Evolutionary conservation across 2,888 invertebrate species (phyloP).

Genomic region (Drosophila kokeensis): DNA sequence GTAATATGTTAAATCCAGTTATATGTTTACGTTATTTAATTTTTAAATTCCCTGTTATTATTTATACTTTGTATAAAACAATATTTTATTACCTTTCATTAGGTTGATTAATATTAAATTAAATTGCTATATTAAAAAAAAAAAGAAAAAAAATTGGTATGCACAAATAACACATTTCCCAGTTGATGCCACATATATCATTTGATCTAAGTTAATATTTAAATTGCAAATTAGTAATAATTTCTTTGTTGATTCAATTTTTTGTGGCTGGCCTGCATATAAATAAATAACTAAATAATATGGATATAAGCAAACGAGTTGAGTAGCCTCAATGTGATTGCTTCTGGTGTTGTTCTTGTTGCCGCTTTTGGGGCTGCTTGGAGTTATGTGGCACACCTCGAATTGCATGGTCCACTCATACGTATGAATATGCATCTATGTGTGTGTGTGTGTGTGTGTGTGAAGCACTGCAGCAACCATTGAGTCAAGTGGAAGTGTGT

Average conservation of each 20-base stretch:
- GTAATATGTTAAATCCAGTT: no score
- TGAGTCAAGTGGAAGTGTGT: slow-evolving; percentile 78
- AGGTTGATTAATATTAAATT: no score
- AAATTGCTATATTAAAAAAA: no score
- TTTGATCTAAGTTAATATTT: background rate
- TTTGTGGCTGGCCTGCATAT: background rate
- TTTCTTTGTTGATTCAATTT: background rate
- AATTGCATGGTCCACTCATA: slow-evolving; percentile 46
- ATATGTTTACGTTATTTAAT: no score
- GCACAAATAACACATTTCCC: no score
- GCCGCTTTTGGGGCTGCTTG: background rate
- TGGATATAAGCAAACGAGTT: background rate
- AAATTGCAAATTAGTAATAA: background rate
- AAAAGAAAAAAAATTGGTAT: no score
- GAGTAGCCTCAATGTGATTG: background rate
- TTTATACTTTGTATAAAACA: no score
- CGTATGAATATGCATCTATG: slow-evolving; percentile 19
- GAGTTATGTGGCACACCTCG: slow-evolving; percentile 41
- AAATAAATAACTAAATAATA: slow-evolving; percentile 11
- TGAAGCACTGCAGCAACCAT: slow-evolving; percentile 70
- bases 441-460: slow-evolving; percentile 19
- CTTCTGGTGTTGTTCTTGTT: background rate
- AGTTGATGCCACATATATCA: no score
- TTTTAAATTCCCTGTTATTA: no score
- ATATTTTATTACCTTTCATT: no score